Percentiles rank a stretch among this genome's conserved stretches.
These are phyloP conservation scores for Tetramorium alpestre DNA, from an alignment of 1,140 invertebrate genomes.

Conservation along the genomic window DNA sequence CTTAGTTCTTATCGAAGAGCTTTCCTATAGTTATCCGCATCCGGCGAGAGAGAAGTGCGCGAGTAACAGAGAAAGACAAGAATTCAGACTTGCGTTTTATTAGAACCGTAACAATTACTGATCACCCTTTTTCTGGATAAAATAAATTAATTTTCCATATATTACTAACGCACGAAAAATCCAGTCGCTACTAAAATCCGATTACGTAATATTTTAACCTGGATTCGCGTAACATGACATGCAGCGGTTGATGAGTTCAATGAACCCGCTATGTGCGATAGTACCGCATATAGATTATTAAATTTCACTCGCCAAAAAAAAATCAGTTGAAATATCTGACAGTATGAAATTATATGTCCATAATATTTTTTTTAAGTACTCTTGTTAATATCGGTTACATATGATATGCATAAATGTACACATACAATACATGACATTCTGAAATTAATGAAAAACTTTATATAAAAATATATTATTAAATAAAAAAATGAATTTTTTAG, in stretches of 20 bases:
- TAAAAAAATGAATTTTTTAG: background rate
- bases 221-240: constrained; percentile 19
- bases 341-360: background rate
- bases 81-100: constrained; percentile 27
- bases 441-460: constrained; percentile 8
- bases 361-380: background rate
- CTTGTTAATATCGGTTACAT: background rate
- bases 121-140: background rate
- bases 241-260: constrained; percentile 11
- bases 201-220: constrained; percentile 47
- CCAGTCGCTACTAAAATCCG: constrained; percentile 17
- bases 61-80: background rate
- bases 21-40: constrained; percentile 55
- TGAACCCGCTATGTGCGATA: constrained; percentile 14
- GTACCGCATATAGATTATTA: constrained; percentile 10
- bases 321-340: background rate
- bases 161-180: constrained; percentile 31
- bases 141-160: constrained; percentile 19
- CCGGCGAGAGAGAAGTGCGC: constrained; percentile 6
- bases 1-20: constrained; percentile 65
- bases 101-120: background rate
- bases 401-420: background rate
- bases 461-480: background rate
- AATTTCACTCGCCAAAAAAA: constrained; percentile 30
- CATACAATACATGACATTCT: background rate